Percentiles rank a stretch among this genome's conserved stretches.
Evolutionary conservation across 2,113 vertebrate species (phyloP).

Genomic region (Phodopus roborovskii): DNA sequence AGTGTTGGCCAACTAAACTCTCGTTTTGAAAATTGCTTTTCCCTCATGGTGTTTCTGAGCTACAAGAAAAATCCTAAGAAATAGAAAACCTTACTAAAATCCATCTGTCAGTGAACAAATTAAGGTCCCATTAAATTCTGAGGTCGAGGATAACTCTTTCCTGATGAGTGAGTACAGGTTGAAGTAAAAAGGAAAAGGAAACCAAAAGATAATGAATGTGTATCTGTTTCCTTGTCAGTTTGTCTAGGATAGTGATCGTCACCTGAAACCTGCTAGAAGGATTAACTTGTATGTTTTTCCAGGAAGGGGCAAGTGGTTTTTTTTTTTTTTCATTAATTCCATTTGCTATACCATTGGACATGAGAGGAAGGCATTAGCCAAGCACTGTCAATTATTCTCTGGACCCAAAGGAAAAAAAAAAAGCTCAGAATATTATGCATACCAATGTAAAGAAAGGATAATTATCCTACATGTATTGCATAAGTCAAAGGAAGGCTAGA

Average conservation of each 20-base stretch:
- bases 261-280: background rate
- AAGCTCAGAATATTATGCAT: slow-evolving; percentile 24
- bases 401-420: background rate
- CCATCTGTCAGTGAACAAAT: background rate
- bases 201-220: background rate
- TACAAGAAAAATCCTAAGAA: background rate
- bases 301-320: slow-evolving; percentile 21
- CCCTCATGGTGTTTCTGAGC: no score
- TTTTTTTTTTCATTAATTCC: slow-evolving; percentile 21
- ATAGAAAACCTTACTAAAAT: background rate
- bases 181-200: background rate
- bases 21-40: background rate
- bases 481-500: background rate
- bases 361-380: background rate
- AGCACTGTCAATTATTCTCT: background rate
- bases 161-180: background rate
- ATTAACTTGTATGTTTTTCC: slow-evolving; percentile 48
- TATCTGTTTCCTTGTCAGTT: slow-evolving; percentile 34
- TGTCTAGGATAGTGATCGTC: background rate
- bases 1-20: background rate
- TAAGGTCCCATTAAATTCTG: background rate
- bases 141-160: background rate
- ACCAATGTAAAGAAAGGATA: background rate
- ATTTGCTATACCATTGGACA: background rate
- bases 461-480: background rate